Base-by-base conservation (phyloP, 2,888 invertebrate species). In the Drosophila subquinaria region DNA sequence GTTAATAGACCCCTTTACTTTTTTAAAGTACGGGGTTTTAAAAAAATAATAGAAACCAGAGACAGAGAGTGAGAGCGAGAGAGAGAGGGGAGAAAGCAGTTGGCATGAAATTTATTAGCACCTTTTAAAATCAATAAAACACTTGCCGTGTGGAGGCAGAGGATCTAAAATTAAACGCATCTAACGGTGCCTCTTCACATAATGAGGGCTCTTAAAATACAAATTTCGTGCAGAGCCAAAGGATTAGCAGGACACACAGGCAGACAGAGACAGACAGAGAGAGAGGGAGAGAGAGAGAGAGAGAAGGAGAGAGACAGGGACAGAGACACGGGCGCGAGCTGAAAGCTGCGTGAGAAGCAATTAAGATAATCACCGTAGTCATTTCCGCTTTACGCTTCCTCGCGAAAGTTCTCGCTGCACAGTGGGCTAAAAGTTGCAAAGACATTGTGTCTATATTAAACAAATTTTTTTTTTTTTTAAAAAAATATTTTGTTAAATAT, bases 281-380 rank as follows among this genome's bases (percentile, higher is more conserved):
- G 10, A 5, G n/a, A n/a, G n/a, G n/a, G n/a, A n/a, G n/a, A n/a
- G n/a, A n/a, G 11, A 40, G n/a, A n/a, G n/a, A n/a, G n/a, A n/a
- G n/a, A n/a, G n/a, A n/a, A n/a, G n/a, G n/a, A n/a, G n/a, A n/a
- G 15, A 59, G 30, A 42, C 9, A 4, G 11, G n/a, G 13, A 23
- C 30, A 59, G 59, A 20, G 17, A 48, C 6, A 17, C 8, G 30
- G 30, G 27, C 27, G 43, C 30, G 35, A 57, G 33, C 42, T 33
- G 23, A 10, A 62, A 59, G 61, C 36, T 62, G 45, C 47, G 84
- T 83, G 88, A 84, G 81, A 82, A 88, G 73, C 83, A 89, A 89
- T 86, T 89, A 89, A 88, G 88, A 89, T 86, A 86, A 86, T 89
- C 90, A 76, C 81, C 74, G 69, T 75, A 77, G 85, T 85, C 88